Base-by-base conservation (phyloP, 2,113 vertebrate species). In the Nycticebus coucang region DNA sequence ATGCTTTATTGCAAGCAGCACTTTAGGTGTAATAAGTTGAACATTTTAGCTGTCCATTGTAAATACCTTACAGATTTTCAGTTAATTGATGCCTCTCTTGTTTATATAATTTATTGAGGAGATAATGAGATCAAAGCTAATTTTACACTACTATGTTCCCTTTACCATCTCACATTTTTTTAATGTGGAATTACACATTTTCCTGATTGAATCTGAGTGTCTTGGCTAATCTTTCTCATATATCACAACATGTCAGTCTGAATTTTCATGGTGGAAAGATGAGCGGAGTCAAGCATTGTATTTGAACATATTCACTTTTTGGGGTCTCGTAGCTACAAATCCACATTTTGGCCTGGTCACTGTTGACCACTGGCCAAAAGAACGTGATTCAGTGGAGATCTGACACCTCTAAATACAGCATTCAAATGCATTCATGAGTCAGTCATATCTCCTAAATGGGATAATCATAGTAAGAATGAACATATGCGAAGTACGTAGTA, bases 151-250 rank as follows among this genome's bases (percentile, higher is more conserved):
- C 26, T 81, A 19, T 1, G 4, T 85, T 95, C 21, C 62, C 17
- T 55, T 90, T 84, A n/a, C 66, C 11, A 41, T 85, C 21, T 93
- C 55, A 85, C 4, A 62, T 59, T 95, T 93, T 95, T 93, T 94
- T 45, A 30, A 74, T 14, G 35, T 26, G 50, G 7, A 92, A 95
- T 91, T 30, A 55, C 10, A 64, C 4, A 53, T 83, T 83, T 89
- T 72, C 18, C 28, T 88, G 37, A 79, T n/a, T 7, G 89, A 79
- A 30, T 50, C 53, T 81, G 45, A 93, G 10, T 78, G 17, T 75
- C 60, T 77, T n/a, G 11, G 17, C 90, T 84, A 90, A 82, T 72
- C 45, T 79, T 69, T 79, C 19, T 87, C 69, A 57, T 9, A 4
- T 72, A 69, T 62, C 26, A 5, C 2, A 2, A 33, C 55, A 50